A percentile compares a stretch with the other conserved stretches of the same genome.
phyloP scores from a whole-genome alignment of 2,888 invertebrate species.

The Stictocephala bisonia region DNA sequence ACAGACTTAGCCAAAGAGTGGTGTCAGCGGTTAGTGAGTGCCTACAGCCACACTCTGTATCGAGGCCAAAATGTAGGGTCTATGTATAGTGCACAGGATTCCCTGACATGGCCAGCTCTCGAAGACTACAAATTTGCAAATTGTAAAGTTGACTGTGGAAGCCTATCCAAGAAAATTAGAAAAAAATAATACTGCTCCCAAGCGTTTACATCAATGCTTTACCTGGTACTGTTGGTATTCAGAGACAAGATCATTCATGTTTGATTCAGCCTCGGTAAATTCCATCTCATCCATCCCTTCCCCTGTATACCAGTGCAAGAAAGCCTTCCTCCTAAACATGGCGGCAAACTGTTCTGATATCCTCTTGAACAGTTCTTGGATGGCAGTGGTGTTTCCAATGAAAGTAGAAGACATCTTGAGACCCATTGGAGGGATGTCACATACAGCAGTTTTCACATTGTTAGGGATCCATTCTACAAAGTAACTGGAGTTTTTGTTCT shows the following conservation, averaged over 20 bases:
- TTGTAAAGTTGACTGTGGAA: too few relatives aligned
- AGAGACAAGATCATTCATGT: conserved; percentile 78
- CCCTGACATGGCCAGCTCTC: too few relatives aligned
- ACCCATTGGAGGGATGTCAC: conserved; percentile 72
- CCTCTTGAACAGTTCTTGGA: conserved; percentile 69
- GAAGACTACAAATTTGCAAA: too few relatives aligned
- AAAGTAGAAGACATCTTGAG: conserved; percentile 72
- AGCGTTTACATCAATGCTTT: too few relatives aligned
- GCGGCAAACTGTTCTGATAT: conserved; percentile 69
- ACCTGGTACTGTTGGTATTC: conserved; percentile 79
- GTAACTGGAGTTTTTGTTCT: conserved; percentile 64
- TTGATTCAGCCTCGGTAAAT: conserved; percentile 76
- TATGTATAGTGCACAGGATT: too few relatives aligned
- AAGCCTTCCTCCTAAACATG: conserved; percentile 71
- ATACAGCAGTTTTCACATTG: conserved; percentile 70
- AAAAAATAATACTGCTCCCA: too few relatives aligned
- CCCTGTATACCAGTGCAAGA: conserved; percentile 94
- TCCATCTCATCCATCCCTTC: conserved; percentile 86
- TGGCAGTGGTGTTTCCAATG: conserved; percentile 69
- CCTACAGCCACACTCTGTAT: too few relatives aligned
- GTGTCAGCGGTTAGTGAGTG: too few relatives aligned
- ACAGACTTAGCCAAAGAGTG: too few relatives aligned
- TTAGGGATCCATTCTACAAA: conserved; percentile 64
- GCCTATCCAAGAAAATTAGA: too few relatives aligned
- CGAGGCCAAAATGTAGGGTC: too few relatives aligned